Conservation (phyloP, 2,113 vertebrate genomes). For the Nerophis ophidion region DNA sequence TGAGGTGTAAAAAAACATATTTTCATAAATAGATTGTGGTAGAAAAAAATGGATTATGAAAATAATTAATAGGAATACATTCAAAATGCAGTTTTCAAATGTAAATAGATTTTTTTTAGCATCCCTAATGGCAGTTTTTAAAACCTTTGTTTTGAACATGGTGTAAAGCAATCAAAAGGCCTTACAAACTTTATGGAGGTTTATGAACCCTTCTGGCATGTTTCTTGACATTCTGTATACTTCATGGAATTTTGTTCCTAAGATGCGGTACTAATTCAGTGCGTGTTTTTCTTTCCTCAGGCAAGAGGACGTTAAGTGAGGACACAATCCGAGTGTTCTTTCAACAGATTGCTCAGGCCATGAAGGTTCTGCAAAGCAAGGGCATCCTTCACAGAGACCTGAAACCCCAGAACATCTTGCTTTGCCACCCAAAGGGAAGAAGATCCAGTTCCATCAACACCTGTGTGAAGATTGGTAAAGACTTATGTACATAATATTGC, state of each 20-base stretch:
- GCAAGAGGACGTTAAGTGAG: conserved; percentile 88
- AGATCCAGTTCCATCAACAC: conserved; percentile 82
- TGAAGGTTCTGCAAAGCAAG: conserved; percentile 87
- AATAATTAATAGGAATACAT: no score
- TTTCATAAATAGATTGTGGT: no score
- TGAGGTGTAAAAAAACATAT: no score
- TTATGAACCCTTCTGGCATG: background rate
- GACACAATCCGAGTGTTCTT: conserved; percentile 93
- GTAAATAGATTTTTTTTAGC: no score
- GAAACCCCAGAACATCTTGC: conserved; percentile 94
- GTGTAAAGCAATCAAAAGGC: no score
- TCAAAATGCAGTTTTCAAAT: no score
- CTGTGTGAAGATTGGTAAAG: conserved; percentile 85
- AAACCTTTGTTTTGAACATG: no score
- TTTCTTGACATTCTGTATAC: background rate
- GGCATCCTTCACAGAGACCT: conserved; percentile 93
- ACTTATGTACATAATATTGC: background rate
- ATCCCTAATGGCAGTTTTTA: no score
- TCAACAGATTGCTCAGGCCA: conserved; percentile 90
- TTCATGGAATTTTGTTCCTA: background rate
- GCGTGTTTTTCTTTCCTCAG: conserved; percentile 55
- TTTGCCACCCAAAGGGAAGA: conserved; percentile 80
- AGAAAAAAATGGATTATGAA: no score
- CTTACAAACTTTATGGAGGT: background rate
- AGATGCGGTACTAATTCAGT: no score